Evolutionary conservation across 2,113 vertebrate genomes (phyloP), one percentile per base, ranked within the genome.

Genomic region (Myotis yumanensis): DNA sequence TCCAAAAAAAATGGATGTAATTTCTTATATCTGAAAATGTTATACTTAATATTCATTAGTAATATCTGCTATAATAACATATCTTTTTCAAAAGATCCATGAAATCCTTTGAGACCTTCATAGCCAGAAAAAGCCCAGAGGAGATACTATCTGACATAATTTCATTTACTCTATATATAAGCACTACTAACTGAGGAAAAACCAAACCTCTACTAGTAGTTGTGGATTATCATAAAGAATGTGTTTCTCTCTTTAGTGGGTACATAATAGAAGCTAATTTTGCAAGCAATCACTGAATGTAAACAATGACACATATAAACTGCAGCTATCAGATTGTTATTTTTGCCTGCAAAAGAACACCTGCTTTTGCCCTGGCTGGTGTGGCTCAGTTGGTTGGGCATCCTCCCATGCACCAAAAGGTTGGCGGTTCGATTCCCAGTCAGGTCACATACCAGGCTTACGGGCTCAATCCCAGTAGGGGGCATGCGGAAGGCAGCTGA

Each of bases 61-160:
- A 85, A 80, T 46, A 51, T 20, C n/a, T 85, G 51, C 10, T 59
- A 62, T 62, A 80, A 22, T 51, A 90, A 91, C 43, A 91, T 2
- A 68, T 0, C 9, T 79, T 73, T 90, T 75, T n/a, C 20, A 43
- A 80, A 57, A 76, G 35, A 54, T 18, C 17, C 20, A 35, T 85
- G n/a, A 91, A 81, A n/a, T 89, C 4, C 28, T 95, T 91, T 86
- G 57, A 90, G 51, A 62, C 82, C n/a, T 90, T 83, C 25, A 11
- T 48, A 5, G 43, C 11, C 28, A 64, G 83, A 69, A 72, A 80
- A 35, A 28, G 4, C n/a, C 22, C 48, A 69, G 57, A 90, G 28
- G 23, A 83, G 23, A 64, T 43, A 62, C 52, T 37, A 7, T 25
- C 28, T 80, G 32, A 89, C 16, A 68, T 83, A 77, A 91, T 59